Evolutionary conservation across 2,113 vertebrate genomes (phyloP).

Genomic region (Coturnix japonica): DNA sequence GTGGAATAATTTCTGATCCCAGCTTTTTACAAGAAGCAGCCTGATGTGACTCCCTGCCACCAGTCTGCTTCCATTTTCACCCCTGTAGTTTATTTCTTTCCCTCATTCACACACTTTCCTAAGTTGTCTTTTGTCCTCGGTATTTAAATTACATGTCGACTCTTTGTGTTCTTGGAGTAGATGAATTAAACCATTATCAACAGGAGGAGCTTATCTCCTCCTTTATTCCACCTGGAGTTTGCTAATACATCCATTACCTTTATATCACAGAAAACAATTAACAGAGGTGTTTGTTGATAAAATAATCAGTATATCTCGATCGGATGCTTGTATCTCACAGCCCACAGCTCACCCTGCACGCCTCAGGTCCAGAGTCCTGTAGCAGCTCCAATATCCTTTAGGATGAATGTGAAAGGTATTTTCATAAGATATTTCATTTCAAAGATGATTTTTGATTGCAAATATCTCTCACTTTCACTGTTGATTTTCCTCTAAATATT

Average conservation of each 20-base stretch:
- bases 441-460: background rate
- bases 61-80: background rate
- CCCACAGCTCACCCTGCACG: background rate
- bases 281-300: background rate
- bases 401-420: background rate
- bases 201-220: background rate
- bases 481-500: background rate
- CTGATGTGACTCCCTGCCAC: background rate
- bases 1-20: background rate
- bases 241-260: background rate
- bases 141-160: background rate
- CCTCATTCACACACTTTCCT: background rate
- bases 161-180: background rate
- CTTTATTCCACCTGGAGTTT: background rate
- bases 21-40: background rate
- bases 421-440: background rate
- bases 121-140: background rate
- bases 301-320: background rate
- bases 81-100: background rate
- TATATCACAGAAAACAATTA: background rate
- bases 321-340: background rate
- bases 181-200: background rate
- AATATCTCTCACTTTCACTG: background rate
- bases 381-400: background rate
- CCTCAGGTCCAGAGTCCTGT: background rate